Percentiles rank a stretch among this genome's conserved stretches.
Conservation (phyloP, 2,888 invertebrate species). For the Dascillus cervinus region DNA sequence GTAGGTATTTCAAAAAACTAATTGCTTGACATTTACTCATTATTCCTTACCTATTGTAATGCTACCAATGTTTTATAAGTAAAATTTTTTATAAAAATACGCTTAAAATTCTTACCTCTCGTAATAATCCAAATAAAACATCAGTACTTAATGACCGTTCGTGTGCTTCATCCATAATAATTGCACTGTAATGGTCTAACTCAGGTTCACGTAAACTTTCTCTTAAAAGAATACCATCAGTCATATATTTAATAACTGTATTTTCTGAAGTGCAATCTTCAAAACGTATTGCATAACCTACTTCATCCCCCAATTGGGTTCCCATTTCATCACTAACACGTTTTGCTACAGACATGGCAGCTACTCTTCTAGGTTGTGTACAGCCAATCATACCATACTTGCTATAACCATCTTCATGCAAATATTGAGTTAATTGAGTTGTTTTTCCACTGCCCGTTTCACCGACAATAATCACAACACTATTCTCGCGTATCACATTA, state of each 20-base stretch:
- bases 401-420: constrained; percentile 95
- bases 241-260: constrained; percentile 97
- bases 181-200: constrained; percentile 91
- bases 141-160: constrained; percentile 97
- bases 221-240: constrained; percentile 93
- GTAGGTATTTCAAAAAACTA: no score
- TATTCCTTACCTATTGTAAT: no score
- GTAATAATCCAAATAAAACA: constrained; percentile 89
- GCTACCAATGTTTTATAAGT: no score
- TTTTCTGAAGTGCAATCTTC: constrained; percentile 96
- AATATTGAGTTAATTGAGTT: constrained; percentile 93
- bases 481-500: constrained; percentile 88
- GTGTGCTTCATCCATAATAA: constrained; percentile 99
- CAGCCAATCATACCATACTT: constrained; percentile 92
- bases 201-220: constrained; percentile 96
- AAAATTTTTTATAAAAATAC: no score
- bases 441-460: constrained; percentile 97
- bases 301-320: constrained; percentile 78
- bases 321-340: constrained; percentile 98
- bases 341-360: constrained; percentile 99
- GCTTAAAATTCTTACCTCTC: constrained; percentile 89
- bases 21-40: no score
- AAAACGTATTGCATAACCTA: constrained; percentile 99
- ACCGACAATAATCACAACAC: constrained; percentile 89
- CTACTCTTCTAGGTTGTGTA: constrained; percentile 95